Conservation (phyloP, 1,140 invertebrate genomes). For the Bombus fervidus region DNA sequence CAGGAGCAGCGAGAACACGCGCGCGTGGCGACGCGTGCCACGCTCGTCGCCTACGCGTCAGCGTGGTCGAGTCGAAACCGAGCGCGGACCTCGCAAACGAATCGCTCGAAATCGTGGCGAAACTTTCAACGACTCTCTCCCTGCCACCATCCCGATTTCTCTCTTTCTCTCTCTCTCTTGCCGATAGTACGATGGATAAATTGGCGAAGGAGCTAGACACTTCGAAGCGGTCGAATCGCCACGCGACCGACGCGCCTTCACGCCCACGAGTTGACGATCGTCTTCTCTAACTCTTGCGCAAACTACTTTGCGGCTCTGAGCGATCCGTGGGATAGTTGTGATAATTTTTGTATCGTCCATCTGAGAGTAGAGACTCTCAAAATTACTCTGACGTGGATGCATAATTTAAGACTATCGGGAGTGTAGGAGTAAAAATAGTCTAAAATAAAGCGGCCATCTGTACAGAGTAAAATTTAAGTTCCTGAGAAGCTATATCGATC, state of each 20-base stretch:
- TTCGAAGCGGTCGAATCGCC: neutral
- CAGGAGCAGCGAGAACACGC: conserved; percentile 16
- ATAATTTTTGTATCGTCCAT: too few species aligned
- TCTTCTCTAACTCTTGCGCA: neutral
- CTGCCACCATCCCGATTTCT: neutral
- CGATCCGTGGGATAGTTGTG: neutral
- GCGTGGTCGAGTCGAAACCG: neutral
- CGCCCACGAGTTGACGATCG: neutral
- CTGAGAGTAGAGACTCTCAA: too few species aligned
- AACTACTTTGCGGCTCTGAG: neutral
- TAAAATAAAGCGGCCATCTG: too few species aligned
- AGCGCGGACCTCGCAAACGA: neutral
- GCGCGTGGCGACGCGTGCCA: conserved; percentile 63
- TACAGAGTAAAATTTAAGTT: too few species aligned
- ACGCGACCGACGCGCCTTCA: conserved; percentile 19
- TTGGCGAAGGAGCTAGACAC: neutral
- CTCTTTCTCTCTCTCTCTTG: neutral
- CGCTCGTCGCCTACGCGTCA: conserved; percentile 53
- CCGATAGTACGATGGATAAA: neutral
- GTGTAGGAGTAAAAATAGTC: too few species aligned
- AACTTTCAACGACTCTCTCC: neutral
- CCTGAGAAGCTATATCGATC: too few species aligned
- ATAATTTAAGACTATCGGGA: neutral
- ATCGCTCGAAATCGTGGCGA: neutral
- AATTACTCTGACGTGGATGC: too few species aligned